These are phyloP conservation scores for Cephus cinctus DNA, from an alignment of 1,140 invertebrate species.

Conservation along the genomic window DNA sequence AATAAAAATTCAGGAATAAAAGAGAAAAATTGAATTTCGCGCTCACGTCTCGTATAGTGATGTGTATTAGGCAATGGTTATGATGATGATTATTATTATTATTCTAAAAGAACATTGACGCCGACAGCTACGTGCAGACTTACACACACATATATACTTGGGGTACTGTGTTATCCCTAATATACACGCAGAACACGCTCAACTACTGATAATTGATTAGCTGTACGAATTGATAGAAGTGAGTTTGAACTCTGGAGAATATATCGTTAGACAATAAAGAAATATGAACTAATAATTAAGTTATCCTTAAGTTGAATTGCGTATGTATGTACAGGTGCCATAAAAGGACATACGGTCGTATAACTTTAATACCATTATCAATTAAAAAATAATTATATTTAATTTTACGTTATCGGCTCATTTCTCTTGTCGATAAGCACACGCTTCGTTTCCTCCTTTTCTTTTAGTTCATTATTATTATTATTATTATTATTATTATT, in stretches of 20 bases:
- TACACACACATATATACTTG: no score
- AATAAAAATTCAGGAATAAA: no score
- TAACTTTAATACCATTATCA: conserved; percentile 13
- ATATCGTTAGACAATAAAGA: conserved; percentile 21
- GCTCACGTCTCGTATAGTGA: no score
- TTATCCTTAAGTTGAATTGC: conserved; percentile 21
- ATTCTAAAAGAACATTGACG: no score
- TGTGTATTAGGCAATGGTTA: no score
- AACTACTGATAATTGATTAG: conserved; percentile 10
- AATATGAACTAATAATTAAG: conserved; percentile 19
- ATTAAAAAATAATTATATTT: conserved; percentile 17
- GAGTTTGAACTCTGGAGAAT: conserved; percentile 11
- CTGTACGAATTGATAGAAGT: conserved; percentile 8
- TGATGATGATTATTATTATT: no score
- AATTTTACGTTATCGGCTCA: conserved; percentile 11
- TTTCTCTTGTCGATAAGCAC: conserved; percentile 1
- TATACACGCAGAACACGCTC: conserved; percentile 7
- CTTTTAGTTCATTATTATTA: no score
- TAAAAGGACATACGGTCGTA: conserved; percentile 22
- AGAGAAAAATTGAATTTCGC: no score
- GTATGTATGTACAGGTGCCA: conserved; percentile 27
- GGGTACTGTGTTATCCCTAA: no score
- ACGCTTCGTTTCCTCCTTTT: conserved; percentile 10
- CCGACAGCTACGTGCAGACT: no score
- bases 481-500: no score